Conservation (phyloP, 2,888 invertebrate genomes). For the Xestobium rufovillosum region DNA sequence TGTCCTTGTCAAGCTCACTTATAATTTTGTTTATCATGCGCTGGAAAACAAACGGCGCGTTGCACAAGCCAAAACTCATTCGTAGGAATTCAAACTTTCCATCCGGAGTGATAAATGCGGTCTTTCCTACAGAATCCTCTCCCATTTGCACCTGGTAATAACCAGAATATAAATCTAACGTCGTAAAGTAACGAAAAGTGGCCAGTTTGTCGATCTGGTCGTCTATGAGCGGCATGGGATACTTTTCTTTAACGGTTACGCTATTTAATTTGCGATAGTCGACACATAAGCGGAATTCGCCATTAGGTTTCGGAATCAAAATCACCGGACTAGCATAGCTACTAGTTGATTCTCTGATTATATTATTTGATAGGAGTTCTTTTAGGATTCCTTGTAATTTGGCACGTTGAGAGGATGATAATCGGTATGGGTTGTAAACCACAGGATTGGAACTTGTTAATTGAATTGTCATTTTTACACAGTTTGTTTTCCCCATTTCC, state of each 20-base stretch:
- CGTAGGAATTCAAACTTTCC: not conserved
- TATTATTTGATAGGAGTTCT: not conserved
- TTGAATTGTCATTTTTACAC: not conserved
- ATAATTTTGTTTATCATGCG: not conserved
- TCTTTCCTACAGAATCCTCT: not conserved
- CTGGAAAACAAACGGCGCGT: not conserved
- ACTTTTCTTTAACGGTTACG: not conserved
- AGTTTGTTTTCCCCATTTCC: not conserved
- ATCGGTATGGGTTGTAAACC: not conserved
- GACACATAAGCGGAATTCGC: not conserved
- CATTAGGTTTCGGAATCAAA: not conserved
- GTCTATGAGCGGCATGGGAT: constrained; percentile 1
- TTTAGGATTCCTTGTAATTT: not conserved
- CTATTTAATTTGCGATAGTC: not conserved
- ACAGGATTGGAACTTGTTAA: not conserved
- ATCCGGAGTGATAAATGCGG: not conserved
- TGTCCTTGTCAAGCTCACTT: not conserved
- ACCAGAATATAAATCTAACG: not conserved
- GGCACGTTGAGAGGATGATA: not conserved
- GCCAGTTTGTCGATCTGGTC: not conserved
- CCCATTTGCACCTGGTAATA: not conserved
- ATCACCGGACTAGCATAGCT: not conserved
- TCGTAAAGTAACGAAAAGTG: not conserved
- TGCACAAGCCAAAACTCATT: not conserved
- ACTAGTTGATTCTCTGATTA: not conserved